Evolutionary conservation across 2,113 vertebrate species (phyloP).

Genomic region (Plecturocebus donacophilus): DNA sequence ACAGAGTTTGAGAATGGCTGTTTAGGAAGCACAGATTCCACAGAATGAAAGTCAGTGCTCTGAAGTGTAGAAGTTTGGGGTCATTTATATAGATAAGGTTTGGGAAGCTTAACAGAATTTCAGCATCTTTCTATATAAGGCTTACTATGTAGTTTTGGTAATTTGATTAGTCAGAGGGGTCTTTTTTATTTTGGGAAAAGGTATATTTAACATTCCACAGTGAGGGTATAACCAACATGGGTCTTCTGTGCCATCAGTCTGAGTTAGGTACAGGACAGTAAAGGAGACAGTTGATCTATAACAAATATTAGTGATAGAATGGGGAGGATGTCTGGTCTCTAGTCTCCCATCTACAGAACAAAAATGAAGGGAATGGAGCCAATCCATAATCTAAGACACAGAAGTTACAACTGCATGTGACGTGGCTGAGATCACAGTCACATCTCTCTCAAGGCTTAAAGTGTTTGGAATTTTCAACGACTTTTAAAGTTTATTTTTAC

Average conservation of each 20-base stretch:
- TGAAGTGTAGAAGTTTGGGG: neutral
- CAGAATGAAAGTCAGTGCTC: neutral
- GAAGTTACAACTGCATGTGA: neutral
- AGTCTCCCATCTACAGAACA: neutral
- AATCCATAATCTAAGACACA: neutral
- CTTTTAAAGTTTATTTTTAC: neutral
- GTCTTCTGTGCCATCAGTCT: neutral
- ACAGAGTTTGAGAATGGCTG: neutral
- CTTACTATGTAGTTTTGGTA: neutral
- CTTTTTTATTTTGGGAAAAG: neutral
- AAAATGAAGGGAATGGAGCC: neutral
- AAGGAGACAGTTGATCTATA: neutral
- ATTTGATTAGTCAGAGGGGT: neutral
- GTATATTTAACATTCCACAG: neutral
- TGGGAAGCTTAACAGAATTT: neutral
- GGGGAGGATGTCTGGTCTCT: neutral
- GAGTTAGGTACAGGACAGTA: neutral
- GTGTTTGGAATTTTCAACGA: neutral
- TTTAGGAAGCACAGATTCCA: neutral
- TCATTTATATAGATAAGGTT: neutral
- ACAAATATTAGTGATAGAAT: neutral
- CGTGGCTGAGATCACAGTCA: neutral
- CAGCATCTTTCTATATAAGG: neutral
- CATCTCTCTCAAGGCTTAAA: neutral
- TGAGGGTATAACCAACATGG: neutral